These are phyloP conservation scores for Aegotheles bennettii DNA, from an alignment of 2,113 vertebrate genomes.

Conservation along the genomic window DNA sequence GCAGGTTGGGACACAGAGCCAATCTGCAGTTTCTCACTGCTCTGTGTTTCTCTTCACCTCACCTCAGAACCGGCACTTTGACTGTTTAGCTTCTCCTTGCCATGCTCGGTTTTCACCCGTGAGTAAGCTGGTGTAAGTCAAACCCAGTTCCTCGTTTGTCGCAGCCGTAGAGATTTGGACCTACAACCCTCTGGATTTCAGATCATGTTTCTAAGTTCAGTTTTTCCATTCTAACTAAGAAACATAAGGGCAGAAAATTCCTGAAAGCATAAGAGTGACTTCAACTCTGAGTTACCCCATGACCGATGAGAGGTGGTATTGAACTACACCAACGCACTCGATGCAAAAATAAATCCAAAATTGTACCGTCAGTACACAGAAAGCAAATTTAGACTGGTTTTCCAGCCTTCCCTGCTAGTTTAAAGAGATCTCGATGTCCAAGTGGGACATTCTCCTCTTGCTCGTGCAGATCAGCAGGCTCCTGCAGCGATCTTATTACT, in stretches of 20 bases:
- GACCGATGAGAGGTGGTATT: neutral
- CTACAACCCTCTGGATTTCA: neutral
- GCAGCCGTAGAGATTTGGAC: neutral
- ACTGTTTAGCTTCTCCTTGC: neutral
- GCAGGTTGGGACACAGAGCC: accelerated
- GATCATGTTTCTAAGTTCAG: neutral
- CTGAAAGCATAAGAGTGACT: neutral
- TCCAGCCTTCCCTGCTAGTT: neutral
- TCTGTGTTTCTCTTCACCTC: neutral
- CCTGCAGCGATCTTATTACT: neutral
- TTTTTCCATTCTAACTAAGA: neutral
- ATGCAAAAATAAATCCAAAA: neutral
- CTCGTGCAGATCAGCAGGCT: neutral
- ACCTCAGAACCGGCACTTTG: neutral
- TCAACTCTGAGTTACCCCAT: neutral
- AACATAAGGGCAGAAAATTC: neutral
- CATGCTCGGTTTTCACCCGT: accelerated
- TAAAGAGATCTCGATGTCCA: neutral
- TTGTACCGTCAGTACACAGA: accelerated
- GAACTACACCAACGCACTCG: neutral
- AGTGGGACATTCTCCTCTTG: neutral
- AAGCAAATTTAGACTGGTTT: neutral
- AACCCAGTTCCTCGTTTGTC: accelerated
- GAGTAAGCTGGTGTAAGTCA: neutral
- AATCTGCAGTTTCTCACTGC: neutral